Percentiles rank a stretch among this genome's conserved stretches.
These are phyloP conservation scores for Philotrypesis tridentata DNA, from an alignment of 1,140 invertebrate genomes.

Conservation along the genomic window DNA sequence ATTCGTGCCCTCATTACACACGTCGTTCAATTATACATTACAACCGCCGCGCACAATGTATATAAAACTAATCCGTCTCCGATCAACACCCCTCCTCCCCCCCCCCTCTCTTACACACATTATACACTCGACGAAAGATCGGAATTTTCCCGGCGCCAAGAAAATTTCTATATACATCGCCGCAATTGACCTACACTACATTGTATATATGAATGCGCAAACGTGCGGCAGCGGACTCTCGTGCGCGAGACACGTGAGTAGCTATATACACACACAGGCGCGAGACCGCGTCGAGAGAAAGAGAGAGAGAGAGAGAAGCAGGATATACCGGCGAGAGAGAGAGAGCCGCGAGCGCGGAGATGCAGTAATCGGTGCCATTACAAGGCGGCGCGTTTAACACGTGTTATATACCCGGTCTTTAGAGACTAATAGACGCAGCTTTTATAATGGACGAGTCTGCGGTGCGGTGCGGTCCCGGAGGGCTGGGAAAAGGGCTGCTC, in stretches of 20 bases:
- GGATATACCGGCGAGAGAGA: not conserved
- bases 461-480: too few species aligned
- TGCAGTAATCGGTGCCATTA: constrained; percentile 28
- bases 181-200: not conserved
- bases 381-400: not conserved
- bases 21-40: too few species aligned
- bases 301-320: not conserved
- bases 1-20: too few species aligned
- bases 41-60: too few species aligned
- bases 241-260: constrained; percentile 21
- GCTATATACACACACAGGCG: too few species aligned
- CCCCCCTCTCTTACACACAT: too few species aligned
- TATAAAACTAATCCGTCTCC: too few species aligned
- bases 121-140: too few species aligned
- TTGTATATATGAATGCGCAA: not conserved
- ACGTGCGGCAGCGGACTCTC: not conserved
- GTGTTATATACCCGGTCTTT: not conserved
- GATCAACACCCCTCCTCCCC: too few species aligned
- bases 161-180: not conserved
- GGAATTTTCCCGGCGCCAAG: too few species aligned
- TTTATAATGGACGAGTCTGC: too few species aligned
- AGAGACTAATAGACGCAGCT: not conserved
- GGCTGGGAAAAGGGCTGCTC: too few species aligned
- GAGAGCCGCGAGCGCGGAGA: not conserved
- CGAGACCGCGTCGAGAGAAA: not conserved